Conservation (phyloP, 2,797 vertebrate genomes). For the Microctenopoma lineatum region DNA sequence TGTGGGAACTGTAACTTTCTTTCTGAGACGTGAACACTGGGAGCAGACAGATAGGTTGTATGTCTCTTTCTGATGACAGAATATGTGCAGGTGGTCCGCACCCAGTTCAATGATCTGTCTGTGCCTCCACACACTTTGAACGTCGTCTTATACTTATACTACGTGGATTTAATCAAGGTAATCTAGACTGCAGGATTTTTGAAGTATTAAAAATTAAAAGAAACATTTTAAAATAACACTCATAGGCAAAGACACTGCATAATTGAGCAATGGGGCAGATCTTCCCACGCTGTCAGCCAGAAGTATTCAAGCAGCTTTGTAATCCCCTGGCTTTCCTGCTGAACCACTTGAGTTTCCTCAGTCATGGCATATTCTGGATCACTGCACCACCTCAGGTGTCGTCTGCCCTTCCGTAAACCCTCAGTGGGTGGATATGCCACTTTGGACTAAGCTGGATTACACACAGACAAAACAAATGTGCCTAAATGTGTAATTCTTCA, state of each 20-base stretch:
- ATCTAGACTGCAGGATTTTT: not conserved
- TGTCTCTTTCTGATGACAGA: not conserved
- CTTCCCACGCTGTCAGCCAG: not conserved
- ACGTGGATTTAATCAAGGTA: not conserved
- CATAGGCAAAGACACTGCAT: not conserved
- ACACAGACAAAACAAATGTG: constrained; percentile 8
- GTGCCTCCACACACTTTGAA: not conserved
- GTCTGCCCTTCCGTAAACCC: constrained; percentile 49
- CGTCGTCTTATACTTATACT: not conserved
- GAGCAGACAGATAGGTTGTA: no score
- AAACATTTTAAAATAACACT: not conserved
- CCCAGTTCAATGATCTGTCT: no score
- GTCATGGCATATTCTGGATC: constrained; percentile 18
- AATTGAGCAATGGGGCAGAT: not conserved
- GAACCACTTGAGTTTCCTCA: constrained; percentile 31
- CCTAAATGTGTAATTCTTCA: constrained; percentile 3
- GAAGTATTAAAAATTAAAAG: not conserved
- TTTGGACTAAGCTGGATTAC: constrained; percentile 20
- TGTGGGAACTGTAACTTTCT: no score
- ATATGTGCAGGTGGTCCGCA: not conserved
- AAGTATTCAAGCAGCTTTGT: constrained; percentile 6
- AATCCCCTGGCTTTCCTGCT: not conserved
- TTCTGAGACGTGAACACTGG: no score
- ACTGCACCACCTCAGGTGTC: constrained; percentile 35
- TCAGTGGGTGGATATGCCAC: constrained; percentile 11